Conservation (phyloP, 2,888 invertebrate genomes). For the Epirrhoe tristata region DNA sequence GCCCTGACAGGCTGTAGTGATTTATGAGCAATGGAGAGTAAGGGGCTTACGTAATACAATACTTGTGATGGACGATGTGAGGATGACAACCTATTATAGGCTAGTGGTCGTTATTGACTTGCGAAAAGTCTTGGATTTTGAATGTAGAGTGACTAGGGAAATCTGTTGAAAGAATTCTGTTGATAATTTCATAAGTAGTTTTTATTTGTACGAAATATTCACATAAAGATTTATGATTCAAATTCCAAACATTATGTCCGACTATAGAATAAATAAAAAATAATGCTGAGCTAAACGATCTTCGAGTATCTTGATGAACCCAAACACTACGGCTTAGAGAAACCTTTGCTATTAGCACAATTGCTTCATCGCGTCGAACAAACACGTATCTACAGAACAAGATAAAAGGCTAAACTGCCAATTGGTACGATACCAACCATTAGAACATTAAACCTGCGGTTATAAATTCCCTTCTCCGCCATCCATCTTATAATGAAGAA, state of each 20-base stretch:
- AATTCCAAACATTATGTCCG: too few species aligned
- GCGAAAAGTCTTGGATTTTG: constrained; percentile 25
- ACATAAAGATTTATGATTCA: too few species aligned
- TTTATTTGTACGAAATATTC: background rate
- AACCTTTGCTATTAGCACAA: background rate
- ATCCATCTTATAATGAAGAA: constrained; percentile 85
- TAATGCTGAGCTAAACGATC: background rate
- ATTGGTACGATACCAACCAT: constrained; percentile 30
- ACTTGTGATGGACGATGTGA: constrained; percentile 65
- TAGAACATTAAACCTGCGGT: constrained; percentile 64
- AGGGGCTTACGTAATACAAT: constrained; percentile 58
- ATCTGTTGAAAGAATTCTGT: background rate
- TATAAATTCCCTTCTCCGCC: constrained; percentile 72
- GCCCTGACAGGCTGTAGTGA: constrained; percentile 61
- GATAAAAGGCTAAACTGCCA: constrained; percentile 17
- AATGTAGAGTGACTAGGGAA: constrained; percentile 21
- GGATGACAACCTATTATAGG: constrained; percentile 63
- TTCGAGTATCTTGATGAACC: too few species aligned
- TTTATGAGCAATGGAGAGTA: constrained; percentile 58
- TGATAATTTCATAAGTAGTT: background rate
- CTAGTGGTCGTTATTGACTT: constrained; percentile 58
- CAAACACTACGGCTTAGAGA: background rate
- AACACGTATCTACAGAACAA: background rate
- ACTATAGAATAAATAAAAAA: too few species aligned
- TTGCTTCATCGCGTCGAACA: background rate